Percentiles rank a stretch among this genome's conserved stretches.
Conservation (phyloP, 2,797 vertebrate species). For the Enteromius viviparus region DNA sequence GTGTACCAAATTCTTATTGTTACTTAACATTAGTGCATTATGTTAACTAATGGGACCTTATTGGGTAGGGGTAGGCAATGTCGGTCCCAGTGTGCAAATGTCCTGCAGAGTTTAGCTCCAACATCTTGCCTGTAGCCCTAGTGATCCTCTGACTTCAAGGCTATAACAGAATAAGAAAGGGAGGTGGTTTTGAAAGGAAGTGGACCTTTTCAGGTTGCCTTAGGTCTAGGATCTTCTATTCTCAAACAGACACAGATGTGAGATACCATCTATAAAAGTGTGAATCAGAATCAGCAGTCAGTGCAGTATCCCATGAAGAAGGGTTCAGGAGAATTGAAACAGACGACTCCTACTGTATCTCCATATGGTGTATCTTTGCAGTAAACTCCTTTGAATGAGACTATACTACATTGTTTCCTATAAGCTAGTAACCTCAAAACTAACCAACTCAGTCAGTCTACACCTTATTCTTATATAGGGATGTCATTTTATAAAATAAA, state of each 20-base stretch:
- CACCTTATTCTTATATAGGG: not conserved
- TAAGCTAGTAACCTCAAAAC: not conserved
- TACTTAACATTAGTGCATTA: not conserved
- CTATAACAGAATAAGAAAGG: not conserved
- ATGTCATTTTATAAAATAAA: not conserved
- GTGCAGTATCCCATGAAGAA: not conserved
- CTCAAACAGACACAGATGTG: not conserved
- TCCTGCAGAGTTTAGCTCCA: too few species aligned
- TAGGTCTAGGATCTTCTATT: not conserved
- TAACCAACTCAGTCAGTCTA: not conserved
- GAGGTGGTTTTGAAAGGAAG: not conserved
- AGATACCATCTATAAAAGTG: not conserved
- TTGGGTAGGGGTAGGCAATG: not conserved
- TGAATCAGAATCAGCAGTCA: conserved; percentile 18
- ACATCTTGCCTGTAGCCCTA: too few species aligned
- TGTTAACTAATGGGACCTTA: not conserved
- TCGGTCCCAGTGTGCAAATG: too few species aligned
- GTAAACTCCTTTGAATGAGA: not conserved
- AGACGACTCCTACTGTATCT: not conserved
- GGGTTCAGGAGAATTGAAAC: not conserved
- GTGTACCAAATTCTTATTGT: not conserved
- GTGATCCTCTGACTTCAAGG: too few species aligned
- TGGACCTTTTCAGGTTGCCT: not conserved
- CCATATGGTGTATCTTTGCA: conserved; percentile 2
- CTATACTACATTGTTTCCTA: not conserved